These are phyloP conservation scores for Hemithea aestivaria DNA, from an alignment of 2,888 invertebrate genomes.

Conservation along the genomic window DNA sequence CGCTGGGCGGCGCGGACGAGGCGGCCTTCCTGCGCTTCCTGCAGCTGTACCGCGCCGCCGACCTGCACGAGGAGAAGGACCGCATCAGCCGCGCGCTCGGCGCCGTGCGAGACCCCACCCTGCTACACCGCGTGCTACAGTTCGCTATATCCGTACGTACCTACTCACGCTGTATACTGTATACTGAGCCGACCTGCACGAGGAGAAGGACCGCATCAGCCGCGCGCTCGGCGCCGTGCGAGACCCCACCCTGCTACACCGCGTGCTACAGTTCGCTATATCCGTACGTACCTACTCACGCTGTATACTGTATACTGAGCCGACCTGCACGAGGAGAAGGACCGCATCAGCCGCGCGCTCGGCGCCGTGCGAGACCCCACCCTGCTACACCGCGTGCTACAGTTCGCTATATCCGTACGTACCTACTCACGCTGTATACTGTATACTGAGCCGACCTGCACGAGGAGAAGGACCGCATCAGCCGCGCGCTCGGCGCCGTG, in stretches of 20 bases:
- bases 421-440: too few species aligned
- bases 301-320: too few species aligned
- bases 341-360: conserved; percentile 90
- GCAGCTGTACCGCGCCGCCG: conserved; percentile 88
- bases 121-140: conserved; percentile 86
- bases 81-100: conserved; percentile 92
- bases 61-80: conserved; percentile 96
- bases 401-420: conserved; percentile 90
- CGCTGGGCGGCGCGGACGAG: conserved; percentile 84
- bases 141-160: conserved; percentile 88
- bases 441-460: conserved; percentile 94
- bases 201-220: conserved; percentile 95
- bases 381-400: conserved; percentile 85
- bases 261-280: conserved; percentile 89
- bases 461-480: conserved; percentile 95
- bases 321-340: conserved; percentile 96
- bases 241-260: conserved; percentile 83
- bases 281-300: conserved; percentile 80
- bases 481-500: conserved; percentile 90
- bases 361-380: conserved; percentile 87
- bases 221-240: conserved; percentile 89
- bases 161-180: too few species aligned
- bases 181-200: conserved; percentile 94
- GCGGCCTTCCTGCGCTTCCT: conserved; percentile 87
- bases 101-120: conserved; percentile 83